Evolutionary conservation across 1,140 invertebrate species (phyloP), one percentile per base, ranked within the genome.

Genomic region (Pogonus chalceus): DNA sequence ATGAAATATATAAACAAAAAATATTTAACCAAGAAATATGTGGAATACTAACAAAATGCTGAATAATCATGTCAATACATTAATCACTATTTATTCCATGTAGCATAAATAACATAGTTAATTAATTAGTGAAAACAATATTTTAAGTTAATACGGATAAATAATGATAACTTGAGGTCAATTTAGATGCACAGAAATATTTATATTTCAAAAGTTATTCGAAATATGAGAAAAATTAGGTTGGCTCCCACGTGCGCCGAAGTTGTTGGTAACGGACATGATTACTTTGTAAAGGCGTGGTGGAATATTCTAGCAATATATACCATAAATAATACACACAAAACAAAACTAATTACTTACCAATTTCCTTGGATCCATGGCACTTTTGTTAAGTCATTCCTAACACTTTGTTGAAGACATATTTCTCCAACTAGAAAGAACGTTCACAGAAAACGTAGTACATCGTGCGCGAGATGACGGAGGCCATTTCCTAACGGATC

Each of bases 341-440:
- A 43, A 43, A 43, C 18, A 43, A 43, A 4, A 4, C 3, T 4
- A 43, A 10, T 12, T 10, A 12, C 37, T 43, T 43, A 43, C 37
- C 37, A 18, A 43, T 43, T 43, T 43, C 18, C 37, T 16, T 43
- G 37, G 37, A 43, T 43, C 37, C 37, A 43, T 43, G 37, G 37
- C 37, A 43, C 37, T 43, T 43, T 43, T 43, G 37, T 43, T 43
- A 43, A 43, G 37, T 43, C 37, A 43, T 43, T 43, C 7, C 37
- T 12, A 43, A 9, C 37, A 43, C 18, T 43, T 10, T 43, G 37
- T 43, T 43, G 37, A 43, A 43, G 37, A 18, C 37, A 43, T 43
- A 12, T 12, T 43, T 43, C 9, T 43, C 18, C 37, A 43, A 43
- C 9, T 43, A 43, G 37, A 43, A 43, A 9, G 18, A 16, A 43